Evolutionary conservation across 64 coral and sea anemone species (phyloP), one percentile per base, ranked within the genome.

Genomic region (Porites australiensis): DNA sequence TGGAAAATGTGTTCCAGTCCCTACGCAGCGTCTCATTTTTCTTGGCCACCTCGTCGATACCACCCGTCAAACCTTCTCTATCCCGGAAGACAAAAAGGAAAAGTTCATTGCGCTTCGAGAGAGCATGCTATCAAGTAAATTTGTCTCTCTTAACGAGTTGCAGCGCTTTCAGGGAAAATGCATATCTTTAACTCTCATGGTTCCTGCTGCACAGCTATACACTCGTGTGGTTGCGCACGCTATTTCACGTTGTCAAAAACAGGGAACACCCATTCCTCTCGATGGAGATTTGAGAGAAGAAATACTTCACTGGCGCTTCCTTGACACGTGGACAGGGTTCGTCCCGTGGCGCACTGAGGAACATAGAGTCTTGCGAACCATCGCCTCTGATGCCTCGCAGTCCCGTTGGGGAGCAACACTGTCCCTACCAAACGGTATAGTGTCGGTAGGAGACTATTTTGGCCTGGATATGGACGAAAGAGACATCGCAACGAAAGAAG

Each of bases 131-230:
- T 48, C 46, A 19, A 46, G 13, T 44, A 74, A 73, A 21, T 13
- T 19, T 2, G 69, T 74, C 12, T 19, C 75, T 3, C 50, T 77
- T 2, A 54, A 77, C 58, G 23, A 12, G 9, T 67, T 73, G 18
- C 69, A 70, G 18, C 19, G n/a, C 5, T 76, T 88, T 13, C 22
- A 68, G 20, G 86, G 83, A 7, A 88, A 88, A 75, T 37, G 50
- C 16, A 54, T 57, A 8, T 70, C 50, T 7, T 8, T 88, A 4
- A 44, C 66, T 8, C 66, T 91, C 6, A 48, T 66, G 8, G 65
- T 90, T 54, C 89, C 89, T 50, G 77, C 74, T 8, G 89, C 89
- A 4, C 64, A 78, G 65, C 50, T 90, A 77, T 90, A 70, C 49
- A 72, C 89, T 53, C 8, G 46, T 46, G 14, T 23, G 4, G 59